Base-by-base conservation (phyloP, 1,140 invertebrate species). In the Zaprionus inermis region DNA sequence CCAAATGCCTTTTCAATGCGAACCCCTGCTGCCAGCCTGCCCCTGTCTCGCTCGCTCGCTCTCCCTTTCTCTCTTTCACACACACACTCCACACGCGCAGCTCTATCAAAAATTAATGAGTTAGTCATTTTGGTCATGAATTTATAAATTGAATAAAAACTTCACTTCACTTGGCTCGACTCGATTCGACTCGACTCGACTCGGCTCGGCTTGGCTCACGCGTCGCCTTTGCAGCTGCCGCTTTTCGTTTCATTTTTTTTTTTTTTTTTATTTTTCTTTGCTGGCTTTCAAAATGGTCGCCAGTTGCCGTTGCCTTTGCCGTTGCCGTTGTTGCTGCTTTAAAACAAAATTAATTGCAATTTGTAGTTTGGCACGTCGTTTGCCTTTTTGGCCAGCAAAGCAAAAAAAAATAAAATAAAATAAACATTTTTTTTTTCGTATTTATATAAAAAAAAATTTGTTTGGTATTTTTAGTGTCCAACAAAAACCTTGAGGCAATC, bases 101-200 rank as follows among this genome's bases (percentile, higher is more conserved):
- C 76, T 70, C 72, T 88, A 89, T 89, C 79, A 88, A 88, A 88
- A 88, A 88, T 88, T 88, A 88, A 88, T 88, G 83, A 88, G 83
- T 88, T 88, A 88, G 83, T 88, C 83, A 88, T 88, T 88, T 88
- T 89, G 76, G 60, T 88, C 84, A 88, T 88, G 83, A 88, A 88
- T 88, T 88, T 88, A 80, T 88, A 89, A 88, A 88, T 89, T 88
- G 84, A 83, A 89, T 89, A 88, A 88, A 88, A 88, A 88, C 64
- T 73, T 79, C 60, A 72, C 46, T 76, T 77, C 69, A 68, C 49
- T 71, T 74, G 34, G 41, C 66, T 57, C 41, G 51, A n/a, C 38
- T 41, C 14, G 38, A n/a, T 14, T 38, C 6, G 36, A n/a, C 36
- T 41, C n/a, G 36, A n/a, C 14, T 41, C n/a, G 36, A 6, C 38